phyloP scores from a whole-genome alignment of 2,797 vertebrate genomes.

The Amblyraja radiata region DNA sequence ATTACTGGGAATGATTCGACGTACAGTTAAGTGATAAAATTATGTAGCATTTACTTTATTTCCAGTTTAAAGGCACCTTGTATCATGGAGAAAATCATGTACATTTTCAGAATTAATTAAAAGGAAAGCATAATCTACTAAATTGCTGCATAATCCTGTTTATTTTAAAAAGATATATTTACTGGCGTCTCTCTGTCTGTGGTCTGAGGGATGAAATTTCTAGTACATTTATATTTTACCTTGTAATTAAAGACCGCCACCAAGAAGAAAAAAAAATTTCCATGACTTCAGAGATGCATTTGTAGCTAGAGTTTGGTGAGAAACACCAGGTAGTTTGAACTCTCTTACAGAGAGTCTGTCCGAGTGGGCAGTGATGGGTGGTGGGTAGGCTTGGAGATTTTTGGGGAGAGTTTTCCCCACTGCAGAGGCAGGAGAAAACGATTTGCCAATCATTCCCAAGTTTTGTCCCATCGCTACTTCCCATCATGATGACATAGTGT shows the following conservation, averaged over 20 bases:
- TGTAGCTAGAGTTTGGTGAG: too few relatives aligned
- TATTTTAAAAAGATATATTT: conserved; percentile 5
- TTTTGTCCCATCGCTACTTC: too few relatives aligned
- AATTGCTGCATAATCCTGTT: background rate
- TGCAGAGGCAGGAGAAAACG: background rate
- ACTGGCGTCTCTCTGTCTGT: conserved; percentile 12
- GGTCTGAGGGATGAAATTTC: background rate
- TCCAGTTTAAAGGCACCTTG: conserved; percentile 5
- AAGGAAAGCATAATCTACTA: conserved; percentile 18
- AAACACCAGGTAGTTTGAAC: too few relatives aligned
- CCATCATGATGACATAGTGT: background rate
- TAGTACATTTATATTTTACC: background rate
- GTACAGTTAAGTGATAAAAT: background rate
- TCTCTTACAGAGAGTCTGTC: too few relatives aligned
- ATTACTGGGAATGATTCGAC: background rate
- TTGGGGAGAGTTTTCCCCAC: background rate
- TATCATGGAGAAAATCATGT: background rate
- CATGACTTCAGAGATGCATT: too few relatives aligned
- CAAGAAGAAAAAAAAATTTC: too few relatives aligned
- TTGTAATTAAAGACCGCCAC: conserved; percentile 9
- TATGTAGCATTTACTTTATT: background rate
- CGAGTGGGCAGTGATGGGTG: too few relatives aligned
- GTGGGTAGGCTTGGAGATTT: too few relatives aligned
- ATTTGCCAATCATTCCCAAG: background rate
- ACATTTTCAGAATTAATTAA: conserved; percentile 25